Conservation (phyloP, 1,140 invertebrate species). For the Drosophila sulfurigaster region DNA sequence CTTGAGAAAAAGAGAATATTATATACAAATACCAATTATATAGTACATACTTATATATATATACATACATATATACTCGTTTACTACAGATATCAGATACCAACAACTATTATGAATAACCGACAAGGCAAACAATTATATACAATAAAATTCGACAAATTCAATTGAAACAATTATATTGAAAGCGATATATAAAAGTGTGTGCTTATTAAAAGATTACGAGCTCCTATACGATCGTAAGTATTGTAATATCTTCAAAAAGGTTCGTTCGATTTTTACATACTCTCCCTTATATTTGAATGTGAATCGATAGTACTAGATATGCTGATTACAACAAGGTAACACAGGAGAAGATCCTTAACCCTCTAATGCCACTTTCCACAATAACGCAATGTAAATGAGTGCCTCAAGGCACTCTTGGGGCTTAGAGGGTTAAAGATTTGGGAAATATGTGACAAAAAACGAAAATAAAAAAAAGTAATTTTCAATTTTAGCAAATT, state of each 20-base stretch:
- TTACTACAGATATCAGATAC: conserved; percentile 41
- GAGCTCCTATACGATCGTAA: not conserved
- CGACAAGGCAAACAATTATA: conserved; percentile 62
- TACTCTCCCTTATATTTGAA: no score
- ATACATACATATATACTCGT: conserved; percentile 47
- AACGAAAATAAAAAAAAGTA: no score
- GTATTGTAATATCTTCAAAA: not conserved
- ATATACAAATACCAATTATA: conserved; percentile 29
- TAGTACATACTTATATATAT: conserved; percentile 45
- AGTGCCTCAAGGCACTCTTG: no score
- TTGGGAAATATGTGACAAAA: no score
- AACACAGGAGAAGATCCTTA: no score
- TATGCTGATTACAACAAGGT: no score
- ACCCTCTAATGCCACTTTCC: no score
- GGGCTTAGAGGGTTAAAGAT: no score
- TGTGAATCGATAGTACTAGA: no score
- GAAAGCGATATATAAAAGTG: conserved; percentile 17
- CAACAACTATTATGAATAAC: conserved; percentile 32
- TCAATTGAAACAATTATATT: conserved; percentile 67
- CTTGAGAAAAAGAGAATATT: not conserved
- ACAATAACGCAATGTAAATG: no score
- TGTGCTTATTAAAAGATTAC: not conserved
- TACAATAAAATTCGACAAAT: conserved; percentile 61
- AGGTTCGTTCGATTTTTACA: no score
- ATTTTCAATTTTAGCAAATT: no score